Evolutionary conservation across 2,888 invertebrate genomes (phyloP).

Genomic region (Dermolepida albohirtum): DNA sequence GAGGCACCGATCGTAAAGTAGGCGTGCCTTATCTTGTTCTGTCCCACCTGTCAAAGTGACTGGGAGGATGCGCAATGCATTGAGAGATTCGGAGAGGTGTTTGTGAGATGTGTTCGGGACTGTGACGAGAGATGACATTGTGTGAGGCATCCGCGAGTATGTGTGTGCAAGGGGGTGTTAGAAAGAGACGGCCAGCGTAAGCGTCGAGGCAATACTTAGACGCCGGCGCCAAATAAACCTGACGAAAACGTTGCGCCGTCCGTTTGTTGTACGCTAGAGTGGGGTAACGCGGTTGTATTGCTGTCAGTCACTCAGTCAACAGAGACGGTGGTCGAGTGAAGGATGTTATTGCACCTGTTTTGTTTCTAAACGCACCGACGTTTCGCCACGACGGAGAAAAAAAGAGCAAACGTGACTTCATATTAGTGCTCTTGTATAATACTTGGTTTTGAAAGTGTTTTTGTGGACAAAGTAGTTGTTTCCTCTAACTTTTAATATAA

Average conservation of each 20-base stretch:
- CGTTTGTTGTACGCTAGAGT: slow-evolving; percentile 54
- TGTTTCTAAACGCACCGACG: slow-evolving; percentile 34
- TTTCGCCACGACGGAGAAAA: slow-evolving; percentile 18
- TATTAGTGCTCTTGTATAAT: slow-evolving; percentile 23
- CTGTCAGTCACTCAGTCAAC: slow-evolving; percentile 67
- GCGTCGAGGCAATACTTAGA: slow-evolving; percentile 48
- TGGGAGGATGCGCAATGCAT: slow-evolving; percentile 63
- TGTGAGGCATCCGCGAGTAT: slow-evolving; percentile 50
- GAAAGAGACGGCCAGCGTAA: slow-evolving; percentile 42
- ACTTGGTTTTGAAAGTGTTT: slow-evolving; percentile 17
- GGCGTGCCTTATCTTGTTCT: slow-evolving; percentile 54
- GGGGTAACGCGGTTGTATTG: slow-evolving; percentile 60
- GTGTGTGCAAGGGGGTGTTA: slow-evolving; percentile 45
- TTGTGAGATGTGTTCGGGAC: slow-evolving; percentile 59
- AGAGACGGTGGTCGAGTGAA: slow-evolving; percentile 61
- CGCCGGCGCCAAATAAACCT: slow-evolving; percentile 63
- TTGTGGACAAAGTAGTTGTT: slow-evolving; percentile 16
- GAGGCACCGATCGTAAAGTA: slow-evolving; percentile 59
- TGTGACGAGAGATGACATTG: slow-evolving; percentile 66
- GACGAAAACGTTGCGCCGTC: slow-evolving; percentile 62
- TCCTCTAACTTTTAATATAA: slow-evolving; percentile 14
- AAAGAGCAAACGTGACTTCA: slow-evolving; percentile 12
- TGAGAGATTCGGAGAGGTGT: slow-evolving; percentile 53
- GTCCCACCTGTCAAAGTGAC: slow-evolving; percentile 66
- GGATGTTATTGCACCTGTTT: slow-evolving; percentile 57